Percentiles rank a stretch among this genome's conserved stretches.
Evolutionary conservation across 2,888 invertebrate species (phyloP).

Genomic region (Abscondita cerata): DNA sequence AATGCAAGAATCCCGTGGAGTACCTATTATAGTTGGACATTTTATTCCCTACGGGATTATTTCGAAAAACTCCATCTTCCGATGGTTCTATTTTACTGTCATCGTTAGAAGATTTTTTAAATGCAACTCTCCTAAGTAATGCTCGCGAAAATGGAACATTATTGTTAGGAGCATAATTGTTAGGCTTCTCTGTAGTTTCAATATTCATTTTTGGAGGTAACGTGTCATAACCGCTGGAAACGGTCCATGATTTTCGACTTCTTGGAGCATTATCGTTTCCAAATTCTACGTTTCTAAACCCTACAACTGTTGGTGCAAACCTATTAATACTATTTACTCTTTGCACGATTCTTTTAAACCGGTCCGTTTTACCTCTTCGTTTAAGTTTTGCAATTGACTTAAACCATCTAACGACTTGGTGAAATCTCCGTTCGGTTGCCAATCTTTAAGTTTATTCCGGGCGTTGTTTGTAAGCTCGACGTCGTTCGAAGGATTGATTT

Average conservation of each 20-base stretch:
- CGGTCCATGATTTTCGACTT: conserved; percentile 46
- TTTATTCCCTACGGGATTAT: conserved; percentile 25
- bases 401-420: conserved; percentile 32
- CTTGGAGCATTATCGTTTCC: conserved; percentile 33
- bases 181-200: conserved; percentile 21
- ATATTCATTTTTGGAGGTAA: conserved; percentile 43
- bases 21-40: conserved; percentile 17
- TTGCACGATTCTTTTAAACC: conserved; percentile 43
- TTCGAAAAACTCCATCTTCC: conserved; percentile 40
- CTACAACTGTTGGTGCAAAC: conserved; percentile 53
- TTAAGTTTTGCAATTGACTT: no score
- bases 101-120: conserved; percentile 41
- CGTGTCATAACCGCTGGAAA: conserved; percentile 43
- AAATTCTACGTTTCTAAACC: conserved; percentile 47
- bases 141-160: conserved; percentile 59
- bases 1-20: conserved; percentile 1
- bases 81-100: background rate
- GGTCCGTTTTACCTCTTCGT: conserved; percentile 33
- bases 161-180: conserved; percentile 35
- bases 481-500: conserved; percentile 25
- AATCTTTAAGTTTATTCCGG: conserved; percentile 20
- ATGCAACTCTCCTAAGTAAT: conserved; percentile 60
- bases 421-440: conserved; percentile 20
- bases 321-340: conserved; percentile 47
- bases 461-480: conserved; percentile 14